phyloP scores from a whole-genome alignment of 2,113 vertebrate genomes.

The Sus scrofa region DNA sequence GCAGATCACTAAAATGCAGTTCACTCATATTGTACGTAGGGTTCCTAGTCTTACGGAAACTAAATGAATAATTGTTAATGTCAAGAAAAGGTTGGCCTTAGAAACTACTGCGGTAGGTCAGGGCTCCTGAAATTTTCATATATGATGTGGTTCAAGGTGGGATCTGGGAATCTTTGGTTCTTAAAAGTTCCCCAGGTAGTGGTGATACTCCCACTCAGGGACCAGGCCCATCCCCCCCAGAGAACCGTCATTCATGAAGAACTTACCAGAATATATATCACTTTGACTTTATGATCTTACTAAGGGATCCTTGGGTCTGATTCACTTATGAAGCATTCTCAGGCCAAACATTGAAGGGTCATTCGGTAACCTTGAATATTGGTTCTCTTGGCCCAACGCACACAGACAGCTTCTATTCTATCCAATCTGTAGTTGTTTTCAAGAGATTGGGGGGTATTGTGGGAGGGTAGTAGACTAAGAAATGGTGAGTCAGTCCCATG shows the following conservation, averaged over 20 bases:
- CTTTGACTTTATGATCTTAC: neutral
- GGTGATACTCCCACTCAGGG: neutral
- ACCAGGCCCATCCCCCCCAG: neutral
- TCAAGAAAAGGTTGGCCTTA: conserved; percentile 17
- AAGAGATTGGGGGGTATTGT: neutral
- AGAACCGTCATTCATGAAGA: neutral
- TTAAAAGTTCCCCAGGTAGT: neutral
- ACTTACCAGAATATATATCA: neutral
- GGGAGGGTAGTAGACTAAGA: neutral
- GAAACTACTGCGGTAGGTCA: conserved; percentile 14
- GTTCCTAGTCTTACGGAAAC: conserved; percentile 22
- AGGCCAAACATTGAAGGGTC: neutral
- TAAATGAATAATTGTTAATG: neutral
- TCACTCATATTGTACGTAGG: neutral
- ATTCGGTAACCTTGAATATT: no score
- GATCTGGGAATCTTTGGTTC: neutral
- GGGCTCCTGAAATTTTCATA: neutral
- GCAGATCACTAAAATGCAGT: neutral
- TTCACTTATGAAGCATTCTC: neutral
- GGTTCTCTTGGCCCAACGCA: neutral
- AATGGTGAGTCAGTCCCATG: neutral
- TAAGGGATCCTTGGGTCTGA: neutral
- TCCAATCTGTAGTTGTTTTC: neutral
- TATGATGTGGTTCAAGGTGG: neutral
- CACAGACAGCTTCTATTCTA: neutral